Conservation (phyloP, 64 coral and sea anemone species). For the Porites lutea region DNA sequence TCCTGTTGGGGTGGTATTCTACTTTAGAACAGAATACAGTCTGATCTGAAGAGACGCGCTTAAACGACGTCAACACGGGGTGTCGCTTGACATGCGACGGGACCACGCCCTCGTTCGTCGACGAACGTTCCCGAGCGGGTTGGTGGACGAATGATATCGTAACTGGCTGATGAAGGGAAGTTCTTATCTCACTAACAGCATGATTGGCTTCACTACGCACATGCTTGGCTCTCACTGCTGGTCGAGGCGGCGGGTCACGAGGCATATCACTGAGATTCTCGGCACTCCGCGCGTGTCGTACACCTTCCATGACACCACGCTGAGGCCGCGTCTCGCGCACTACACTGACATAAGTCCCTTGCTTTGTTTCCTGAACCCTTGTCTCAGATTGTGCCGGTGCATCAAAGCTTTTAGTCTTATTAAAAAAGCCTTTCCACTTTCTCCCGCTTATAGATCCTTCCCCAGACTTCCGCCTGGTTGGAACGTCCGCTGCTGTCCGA, state of each 20-base stretch:
- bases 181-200: constrained; percentile 2
- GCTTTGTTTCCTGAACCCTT: constrained; percentile 47
- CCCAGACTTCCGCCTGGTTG: background rate
- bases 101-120: background rate
- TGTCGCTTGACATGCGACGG: constrained; percentile 60
- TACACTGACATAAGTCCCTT: constrained; percentile 15
- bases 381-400: background rate
- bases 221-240: constrained; percentile 13
- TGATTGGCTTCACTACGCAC: constrained; percentile 33
- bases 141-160: constrained; percentile 34
- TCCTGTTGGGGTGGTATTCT: constrained; percentile 16
- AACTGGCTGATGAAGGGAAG: constrained; percentile 30
- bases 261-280: constrained; percentile 44
- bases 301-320: background rate
- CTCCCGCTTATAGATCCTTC: constrained; percentile 35
- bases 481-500: background rate
- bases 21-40: constrained; percentile 74
- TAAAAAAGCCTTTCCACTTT: constrained; percentile 74
- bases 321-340: constrained; percentile 21
- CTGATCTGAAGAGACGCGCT: constrained; percentile 70
- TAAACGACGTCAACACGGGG: constrained; percentile 76
- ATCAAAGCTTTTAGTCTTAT: constrained; percentile 73
- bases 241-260: background rate
- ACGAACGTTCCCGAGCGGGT: constrained; percentile 41
- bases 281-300: constrained; percentile 56